Evolutionary conservation across 2,888 invertebrate species (phyloP), one percentile per base, ranked within the genome.

Genomic region (Epinotia nisella): DNA sequence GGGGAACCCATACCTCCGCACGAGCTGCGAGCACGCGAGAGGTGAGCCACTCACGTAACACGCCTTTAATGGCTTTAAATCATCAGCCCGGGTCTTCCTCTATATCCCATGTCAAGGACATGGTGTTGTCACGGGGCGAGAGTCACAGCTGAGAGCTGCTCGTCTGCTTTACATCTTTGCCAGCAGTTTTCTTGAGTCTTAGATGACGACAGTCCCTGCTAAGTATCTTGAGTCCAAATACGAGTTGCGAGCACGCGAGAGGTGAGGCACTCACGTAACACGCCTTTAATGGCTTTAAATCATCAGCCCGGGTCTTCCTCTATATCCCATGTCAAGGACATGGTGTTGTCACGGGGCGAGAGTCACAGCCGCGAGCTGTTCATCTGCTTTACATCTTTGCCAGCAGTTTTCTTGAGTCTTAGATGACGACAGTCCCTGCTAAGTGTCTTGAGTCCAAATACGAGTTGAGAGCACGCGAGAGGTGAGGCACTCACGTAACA

Each of bases 1-100:
- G 99, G 99, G 9, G 99, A 99, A 84, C 99, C 99, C 19, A 98
- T 99, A 84, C 98, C 98, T 41, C 98, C 98, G 13, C 98, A 97
- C 83, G 98, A 98, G 91, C 94, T 98, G 51, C 94, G 96, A 76
- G 96, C 97, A 60, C 96, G 98, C 85, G 98, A 98, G 91, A 95
- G 95, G 95, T 95, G 92, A 94, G 91, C 86, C 86, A 87, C 84
- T 89, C 84, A 87, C 90, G 88, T 80, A 87, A 83, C 86, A 83
- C 39, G 19, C 53, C 17, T n/a, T 35, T 35, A 35, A 9, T 9
- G 35, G 35, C 35, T 35, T 35, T 35, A 35, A 35, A 35, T 17
- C 45, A 35, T 35, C 41, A 3, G 11, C 41, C 9, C 35, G 0
- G 35, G 35, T 35, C 35, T 35, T 35, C 35, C 35, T 35, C 35